Conservation (phyloP, 2,888 invertebrate genomes). For the Andrena chrysosceles region DNA sequence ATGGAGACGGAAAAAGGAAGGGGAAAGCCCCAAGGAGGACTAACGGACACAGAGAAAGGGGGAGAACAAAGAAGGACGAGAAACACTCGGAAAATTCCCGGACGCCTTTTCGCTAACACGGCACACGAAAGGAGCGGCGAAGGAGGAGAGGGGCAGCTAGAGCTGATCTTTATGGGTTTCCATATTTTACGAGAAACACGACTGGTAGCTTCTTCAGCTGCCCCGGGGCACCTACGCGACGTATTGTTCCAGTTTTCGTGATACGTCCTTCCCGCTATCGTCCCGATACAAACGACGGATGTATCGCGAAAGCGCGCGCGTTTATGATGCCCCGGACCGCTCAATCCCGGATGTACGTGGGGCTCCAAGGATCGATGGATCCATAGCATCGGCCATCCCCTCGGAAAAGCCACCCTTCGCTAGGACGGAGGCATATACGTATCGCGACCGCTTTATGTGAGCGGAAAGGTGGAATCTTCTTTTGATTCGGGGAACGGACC, state of each 20-base stretch:
- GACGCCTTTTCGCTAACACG: conserved; percentile 70
- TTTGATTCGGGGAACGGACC: too few relatives aligned
- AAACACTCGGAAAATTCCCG: conserved; percentile 55
- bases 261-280: conserved; percentile 46
- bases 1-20: not conserved
- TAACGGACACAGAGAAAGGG: not conserved
- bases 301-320: conserved; percentile 19
- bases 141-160: too few relatives aligned
- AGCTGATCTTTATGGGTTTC: conserved; percentile 72
- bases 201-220: conserved; percentile 56
- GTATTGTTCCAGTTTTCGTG: conserved; percentile 69
- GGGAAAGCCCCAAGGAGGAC: conserved; percentile 1
- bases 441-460: conserved; percentile 26
- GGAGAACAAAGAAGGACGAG: not conserved
- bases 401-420: conserved; percentile 13
- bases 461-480: not conserved
- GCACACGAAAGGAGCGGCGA: conserved; percentile 42
- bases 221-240: conserved; percentile 59
- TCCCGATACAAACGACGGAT: conserved; percentile 17
- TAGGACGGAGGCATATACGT: not conserved
- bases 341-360: conserved; percentile 46
- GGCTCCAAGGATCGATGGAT: conserved; percentile 48
- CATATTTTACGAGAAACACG: conserved; percentile 73
- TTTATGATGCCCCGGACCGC: conserved; percentile 30
- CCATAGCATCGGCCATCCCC: conserved; percentile 1